phyloP scores from a whole-genome alignment of 2,113 vertebrate genomes.

The Eolophus roseicapilla region DNA sequence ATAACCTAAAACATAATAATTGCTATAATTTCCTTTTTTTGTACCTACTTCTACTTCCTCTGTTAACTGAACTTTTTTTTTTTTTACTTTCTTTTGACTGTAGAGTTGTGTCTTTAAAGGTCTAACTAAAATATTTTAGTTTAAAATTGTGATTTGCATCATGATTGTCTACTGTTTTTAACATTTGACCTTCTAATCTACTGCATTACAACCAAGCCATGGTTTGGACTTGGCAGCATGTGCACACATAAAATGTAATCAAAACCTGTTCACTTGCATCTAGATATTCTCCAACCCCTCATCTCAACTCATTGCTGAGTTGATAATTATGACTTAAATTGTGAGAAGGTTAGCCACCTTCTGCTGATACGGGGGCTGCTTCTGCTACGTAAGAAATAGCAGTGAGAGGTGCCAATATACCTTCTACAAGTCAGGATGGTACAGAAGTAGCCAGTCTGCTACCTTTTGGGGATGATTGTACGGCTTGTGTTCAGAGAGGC shows the following conservation, averaged over 20 bases:
- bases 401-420: background rate
- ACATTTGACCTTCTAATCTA: background rate
- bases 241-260: background rate
- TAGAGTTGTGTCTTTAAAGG: background rate
- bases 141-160: background rate
- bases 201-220: background rate
- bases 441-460: background rate
- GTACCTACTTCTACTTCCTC: background rate
- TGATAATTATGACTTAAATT: background rate
- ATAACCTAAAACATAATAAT: background rate
- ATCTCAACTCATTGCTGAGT: background rate
- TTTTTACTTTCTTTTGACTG: background rate
- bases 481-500: background rate
- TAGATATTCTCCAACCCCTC: background rate
- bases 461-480: background rate
- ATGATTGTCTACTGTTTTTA: background rate
- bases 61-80: background rate
- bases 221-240: background rate
- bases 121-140: background rate
- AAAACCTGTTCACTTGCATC: background rate
- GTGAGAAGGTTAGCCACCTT: background rate
- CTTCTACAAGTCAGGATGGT: background rate
- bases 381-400: background rate
- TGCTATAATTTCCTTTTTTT: background rate
- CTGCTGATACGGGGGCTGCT: background rate